Evolutionary conservation across 1,140 invertebrate genomes (phyloP).

Genomic region (Archegozetes longisetosus): DNA sequence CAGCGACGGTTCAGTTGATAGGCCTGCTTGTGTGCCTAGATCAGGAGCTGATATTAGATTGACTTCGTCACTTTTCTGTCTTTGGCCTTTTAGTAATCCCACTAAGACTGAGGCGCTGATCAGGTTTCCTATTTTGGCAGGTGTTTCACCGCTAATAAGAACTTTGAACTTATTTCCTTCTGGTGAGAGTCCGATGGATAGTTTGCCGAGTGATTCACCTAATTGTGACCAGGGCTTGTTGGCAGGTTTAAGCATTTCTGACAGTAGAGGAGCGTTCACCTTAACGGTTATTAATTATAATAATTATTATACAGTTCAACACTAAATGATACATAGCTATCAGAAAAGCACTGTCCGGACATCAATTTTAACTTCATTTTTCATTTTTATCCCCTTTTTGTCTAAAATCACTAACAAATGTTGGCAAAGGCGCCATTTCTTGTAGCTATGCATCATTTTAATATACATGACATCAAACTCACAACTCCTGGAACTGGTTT

Average conservation of each 20-base stretch:
- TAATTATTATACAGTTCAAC: neutral
- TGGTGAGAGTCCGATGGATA: neutral
- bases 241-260: slow-evolving; percentile 5
- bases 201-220: neutral
- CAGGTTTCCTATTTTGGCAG: neutral
- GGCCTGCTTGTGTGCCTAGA: neutral
- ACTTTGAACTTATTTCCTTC: neutral
- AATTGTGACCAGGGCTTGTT: neutral
- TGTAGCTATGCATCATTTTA: no score
- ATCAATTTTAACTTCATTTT: no score
- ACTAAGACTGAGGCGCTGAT: neutral
- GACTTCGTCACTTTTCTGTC: neutral
- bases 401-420: no score
- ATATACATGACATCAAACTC: neutral
- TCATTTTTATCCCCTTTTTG: no score
- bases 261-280: neutral
- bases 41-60: slow-evolving; percentile 1
- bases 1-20: neutral
- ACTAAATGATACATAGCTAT: no score
- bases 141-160: neutral
- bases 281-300: neutral
- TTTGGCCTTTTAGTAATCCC: neutral
- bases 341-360: no score
- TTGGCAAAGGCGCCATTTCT: no score
- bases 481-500: slow-evolving; percentile 14